Percentiles rank a stretch among this genome's conserved stretches.
phyloP scores from a whole-genome alignment of 2,113 vertebrate species.

The Muscicapa adusta region DNA sequence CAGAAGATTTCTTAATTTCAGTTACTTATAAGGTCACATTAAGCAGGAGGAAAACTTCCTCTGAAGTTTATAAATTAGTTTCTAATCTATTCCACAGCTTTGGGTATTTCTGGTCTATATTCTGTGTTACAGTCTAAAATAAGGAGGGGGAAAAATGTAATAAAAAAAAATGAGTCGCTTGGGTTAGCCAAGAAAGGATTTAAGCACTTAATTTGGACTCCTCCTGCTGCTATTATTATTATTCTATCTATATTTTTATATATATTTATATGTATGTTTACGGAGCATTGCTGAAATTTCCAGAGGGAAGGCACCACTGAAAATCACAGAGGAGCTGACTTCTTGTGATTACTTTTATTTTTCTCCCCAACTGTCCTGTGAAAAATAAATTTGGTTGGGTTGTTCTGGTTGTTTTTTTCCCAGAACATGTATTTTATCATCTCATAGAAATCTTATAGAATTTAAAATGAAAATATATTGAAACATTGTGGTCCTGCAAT shows the following conservation, averaged over 20 bases:
- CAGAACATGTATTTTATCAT: not conserved
- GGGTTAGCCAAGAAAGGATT: not conserved
- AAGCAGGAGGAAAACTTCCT: not conserved
- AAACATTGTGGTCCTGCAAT: not conserved
- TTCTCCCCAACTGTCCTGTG: not conserved
- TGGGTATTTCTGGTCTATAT: not conserved
- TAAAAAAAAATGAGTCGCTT: not conserved
- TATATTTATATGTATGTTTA: not conserved
- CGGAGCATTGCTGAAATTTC: not conserved
- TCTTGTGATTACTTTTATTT: not conserved
- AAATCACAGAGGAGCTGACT: not conserved
- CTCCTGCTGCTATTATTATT: not conserved
- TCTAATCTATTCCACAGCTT: not conserved
- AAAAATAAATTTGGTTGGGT: not conserved
- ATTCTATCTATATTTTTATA: not conserved
- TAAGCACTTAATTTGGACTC: not conserved
- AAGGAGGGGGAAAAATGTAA: not conserved
- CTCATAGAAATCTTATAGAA: not conserved
- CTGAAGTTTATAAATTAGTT: not conserved
- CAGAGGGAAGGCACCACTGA: not conserved
- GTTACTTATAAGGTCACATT: not conserved
- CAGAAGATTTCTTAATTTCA: not conserved
- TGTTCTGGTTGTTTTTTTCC: not conserved
- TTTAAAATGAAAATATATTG: not conserved
- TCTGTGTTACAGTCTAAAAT: not conserved